Evolutionary conservation across 2,797 vertebrate species (phyloP).

Genomic region (Crypturellus tataupa): DNA sequence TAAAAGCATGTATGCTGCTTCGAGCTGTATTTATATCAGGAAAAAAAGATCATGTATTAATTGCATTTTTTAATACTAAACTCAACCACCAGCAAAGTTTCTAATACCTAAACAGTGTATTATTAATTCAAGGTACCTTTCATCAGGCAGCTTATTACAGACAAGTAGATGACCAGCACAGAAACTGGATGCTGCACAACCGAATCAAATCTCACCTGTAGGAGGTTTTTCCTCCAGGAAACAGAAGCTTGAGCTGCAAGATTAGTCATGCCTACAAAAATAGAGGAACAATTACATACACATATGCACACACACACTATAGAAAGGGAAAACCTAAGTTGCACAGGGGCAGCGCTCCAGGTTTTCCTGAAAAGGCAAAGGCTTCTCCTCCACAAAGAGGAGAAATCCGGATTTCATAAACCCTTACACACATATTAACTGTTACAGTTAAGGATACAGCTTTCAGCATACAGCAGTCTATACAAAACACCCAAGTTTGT

Average conservation of each 20-base stretch:
- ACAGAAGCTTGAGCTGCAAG: neutral
- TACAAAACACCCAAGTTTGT: neutral
- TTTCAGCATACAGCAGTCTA: neutral
- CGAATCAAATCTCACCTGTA: neutral
- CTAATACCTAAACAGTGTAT: neutral
- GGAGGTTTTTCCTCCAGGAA: neutral
- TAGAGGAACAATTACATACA: neutral
- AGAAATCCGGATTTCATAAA: neutral
- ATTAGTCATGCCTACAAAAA: neutral
- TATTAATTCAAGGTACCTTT: neutral
- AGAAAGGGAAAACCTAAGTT: neutral
- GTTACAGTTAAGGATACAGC: neutral
- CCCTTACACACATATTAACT: neutral
- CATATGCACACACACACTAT: too few species aligned
- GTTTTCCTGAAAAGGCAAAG: neutral
- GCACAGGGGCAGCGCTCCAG: neutral
- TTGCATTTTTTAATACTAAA: neutral
- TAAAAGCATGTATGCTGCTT: neutral
- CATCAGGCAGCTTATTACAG: neutral
- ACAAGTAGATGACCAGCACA: neutral
- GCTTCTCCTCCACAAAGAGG: neutral
- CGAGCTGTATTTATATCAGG: too few species aligned
- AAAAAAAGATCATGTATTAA: accelerated
- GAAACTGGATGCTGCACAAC: neutral
- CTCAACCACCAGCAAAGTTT: neutral